Evolutionary conservation across 2,888 invertebrate genomes (phyloP).

Genomic region (Chymomyza caudatula): DNA sequence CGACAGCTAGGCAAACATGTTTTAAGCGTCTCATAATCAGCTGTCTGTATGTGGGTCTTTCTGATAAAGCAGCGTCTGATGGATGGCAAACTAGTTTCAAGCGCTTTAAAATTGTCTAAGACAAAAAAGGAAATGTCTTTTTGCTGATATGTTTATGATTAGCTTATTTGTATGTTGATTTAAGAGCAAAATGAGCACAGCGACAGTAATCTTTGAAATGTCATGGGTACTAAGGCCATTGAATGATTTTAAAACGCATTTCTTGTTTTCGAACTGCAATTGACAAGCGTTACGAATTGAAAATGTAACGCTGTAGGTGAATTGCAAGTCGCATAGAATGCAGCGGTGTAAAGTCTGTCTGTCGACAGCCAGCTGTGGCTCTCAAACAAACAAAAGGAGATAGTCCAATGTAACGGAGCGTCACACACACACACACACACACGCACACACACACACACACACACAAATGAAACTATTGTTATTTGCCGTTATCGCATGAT

Average conservation of each 20-base stretch:
- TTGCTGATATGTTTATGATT: slow-evolving; percentile 30
- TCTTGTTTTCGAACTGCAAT: too few relatives aligned
- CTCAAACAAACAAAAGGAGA: neutral
- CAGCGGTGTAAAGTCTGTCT: neutral
- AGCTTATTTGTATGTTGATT: neutral
- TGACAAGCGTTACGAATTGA: too few relatives aligned
- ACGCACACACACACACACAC: neutral
- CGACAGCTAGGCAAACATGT: slow-evolving; percentile 14
- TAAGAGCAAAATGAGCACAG: neutral
- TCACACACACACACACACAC: slow-evolving; percentile 1
- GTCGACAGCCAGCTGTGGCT: neutral
- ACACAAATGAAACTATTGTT: slow-evolving; percentile 26
- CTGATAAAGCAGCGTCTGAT: slow-evolving; percentile 25
- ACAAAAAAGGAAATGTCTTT: slow-evolving; percentile 28
- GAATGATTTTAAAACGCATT: neutral
- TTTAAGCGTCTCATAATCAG: slow-evolving; percentile 28
- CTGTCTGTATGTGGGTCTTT: slow-evolving; percentile 19
- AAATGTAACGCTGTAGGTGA: neutral
- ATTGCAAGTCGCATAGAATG: neutral
- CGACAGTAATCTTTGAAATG: neutral
- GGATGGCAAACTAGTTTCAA: slow-evolving; percentile 36
- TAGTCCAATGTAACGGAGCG: slow-evolving; percentile 28
- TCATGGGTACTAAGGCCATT: neutral
- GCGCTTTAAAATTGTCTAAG: slow-evolving; percentile 31
- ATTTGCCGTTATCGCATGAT: slow-evolving; percentile 57